A percentile compares a stretch with the other conserved stretches of the same genome.
These are phyloP conservation scores for Leucophenga montana DNA, from an alignment of 2,888 invertebrate species.

Conservation along the genomic window DNA sequence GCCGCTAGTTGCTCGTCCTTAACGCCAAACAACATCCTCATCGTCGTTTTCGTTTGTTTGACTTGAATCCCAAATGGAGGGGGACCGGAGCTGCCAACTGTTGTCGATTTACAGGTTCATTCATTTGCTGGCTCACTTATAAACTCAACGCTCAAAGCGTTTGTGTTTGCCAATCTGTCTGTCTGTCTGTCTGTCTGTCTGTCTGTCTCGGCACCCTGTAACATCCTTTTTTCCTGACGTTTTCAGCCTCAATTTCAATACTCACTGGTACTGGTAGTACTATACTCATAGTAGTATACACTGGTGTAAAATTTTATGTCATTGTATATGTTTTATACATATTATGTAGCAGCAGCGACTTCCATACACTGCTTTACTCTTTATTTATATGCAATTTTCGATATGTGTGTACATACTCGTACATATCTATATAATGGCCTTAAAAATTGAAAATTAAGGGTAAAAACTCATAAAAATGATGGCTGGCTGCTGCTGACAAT, in stretches of 20 bases:
- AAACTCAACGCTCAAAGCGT: conserved; percentile 39
- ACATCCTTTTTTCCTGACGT: too few relatives aligned
- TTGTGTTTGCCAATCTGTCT: conserved; percentile 43
- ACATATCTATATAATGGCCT: not conserved
- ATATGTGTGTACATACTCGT: conserved; percentile 1
- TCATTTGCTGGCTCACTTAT: conserved; percentile 37
- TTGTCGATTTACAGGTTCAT: conserved; percentile 15
- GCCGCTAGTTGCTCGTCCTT: too few relatives aligned
- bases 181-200: too few relatives aligned
- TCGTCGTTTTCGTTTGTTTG: conserved; percentile 26
- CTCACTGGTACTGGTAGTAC: too few relatives aligned
- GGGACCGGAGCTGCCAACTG: too few relatives aligned
- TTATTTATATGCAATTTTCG: conserved; percentile 22
- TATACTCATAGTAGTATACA: not conserved
- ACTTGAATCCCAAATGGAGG: too few relatives aligned
- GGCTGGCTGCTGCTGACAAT: not conserved
- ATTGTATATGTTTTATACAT: conserved; percentile 23
- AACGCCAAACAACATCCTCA: not conserved
- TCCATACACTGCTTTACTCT: not conserved
- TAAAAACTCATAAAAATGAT: conserved; percentile 10
- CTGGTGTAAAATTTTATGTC: conserved; percentile 21
- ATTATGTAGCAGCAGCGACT: not conserved
- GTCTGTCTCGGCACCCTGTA: too few relatives aligned
- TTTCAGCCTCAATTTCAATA: too few relatives aligned
- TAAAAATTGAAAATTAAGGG: conserved; percentile 25